A percentile compares a stretch with the other conserved stretches of the same genome.
Evolutionary conservation across 2,113 vertebrate genomes (phyloP).

Genomic region (Tragelaphus strepsiceros): DNA sequence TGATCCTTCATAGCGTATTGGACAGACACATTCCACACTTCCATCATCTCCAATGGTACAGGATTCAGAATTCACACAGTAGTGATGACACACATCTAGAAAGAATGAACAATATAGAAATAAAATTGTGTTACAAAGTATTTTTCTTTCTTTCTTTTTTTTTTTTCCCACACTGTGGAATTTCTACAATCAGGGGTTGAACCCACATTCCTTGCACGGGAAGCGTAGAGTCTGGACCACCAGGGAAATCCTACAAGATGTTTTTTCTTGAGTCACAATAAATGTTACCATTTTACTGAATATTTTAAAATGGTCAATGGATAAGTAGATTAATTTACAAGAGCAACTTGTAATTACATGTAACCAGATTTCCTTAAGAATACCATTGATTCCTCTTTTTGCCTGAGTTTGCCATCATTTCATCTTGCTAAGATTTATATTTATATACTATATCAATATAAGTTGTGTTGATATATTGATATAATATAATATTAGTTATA

Average conservation of each 20-base stretch:
- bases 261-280: background rate
- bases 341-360: background rate
- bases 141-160: background rate
- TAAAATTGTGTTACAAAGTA: background rate
- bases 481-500: background rate
- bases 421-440: background rate
- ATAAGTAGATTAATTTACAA: background rate
- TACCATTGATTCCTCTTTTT: background rate
- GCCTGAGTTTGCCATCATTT: background rate
- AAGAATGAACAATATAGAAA: background rate
- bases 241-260: background rate
- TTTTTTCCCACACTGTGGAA: accelerated
- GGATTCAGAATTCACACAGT: constrained; percentile 95
- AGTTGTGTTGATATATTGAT: background rate
- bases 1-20: constrained; percentile 88
- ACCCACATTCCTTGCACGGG: background rate
- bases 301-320: background rate
- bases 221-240: background rate
- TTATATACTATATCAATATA: background rate
- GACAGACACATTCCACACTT: constrained; percentile 93
- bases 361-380: background rate
- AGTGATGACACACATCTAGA: constrained; percentile 96
- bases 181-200: background rate
- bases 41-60: constrained; percentile 91
- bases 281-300: background rate